These are phyloP conservation scores for Drosophila mojavensis DNA, from an alignment of 1,140 invertebrate species.

Conservation along the genomic window DNA sequence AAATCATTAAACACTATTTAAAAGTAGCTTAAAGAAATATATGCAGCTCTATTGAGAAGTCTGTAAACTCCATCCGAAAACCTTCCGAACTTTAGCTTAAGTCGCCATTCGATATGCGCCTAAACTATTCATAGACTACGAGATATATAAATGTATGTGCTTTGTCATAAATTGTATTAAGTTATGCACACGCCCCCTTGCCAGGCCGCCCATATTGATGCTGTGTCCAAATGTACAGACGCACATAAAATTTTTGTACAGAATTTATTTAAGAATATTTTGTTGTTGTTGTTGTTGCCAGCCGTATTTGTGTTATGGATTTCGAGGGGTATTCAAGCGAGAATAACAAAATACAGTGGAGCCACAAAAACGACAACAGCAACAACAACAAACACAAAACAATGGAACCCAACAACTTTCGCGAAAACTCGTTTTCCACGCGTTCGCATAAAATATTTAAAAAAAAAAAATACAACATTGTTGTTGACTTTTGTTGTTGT, in stretches of 20 bases:
- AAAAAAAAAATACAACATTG: slow-evolving; percentile 10
- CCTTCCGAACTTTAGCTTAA: no score
- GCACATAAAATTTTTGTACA: not conserved
- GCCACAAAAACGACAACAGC: slow-evolving; percentile 10
- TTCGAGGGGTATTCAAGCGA: slow-evolving; percentile 11
- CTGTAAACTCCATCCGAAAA: no score
- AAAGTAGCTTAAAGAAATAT: no score
- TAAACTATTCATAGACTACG: no score
- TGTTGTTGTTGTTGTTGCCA: slow-evolving; percentile 13
- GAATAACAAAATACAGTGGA: slow-evolving; percentile 29
- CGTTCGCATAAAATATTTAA: slow-evolving; percentile 67
- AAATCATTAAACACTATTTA: no score
- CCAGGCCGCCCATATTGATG: slow-evolving; percentile 5
- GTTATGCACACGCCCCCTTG: not conserved
- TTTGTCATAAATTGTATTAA: no score
- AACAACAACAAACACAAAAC: slow-evolving; percentile 48
- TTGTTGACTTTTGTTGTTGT: slow-evolving; percentile 31
- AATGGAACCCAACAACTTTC: slow-evolving; percentile 70
- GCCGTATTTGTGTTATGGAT: slow-evolving; percentile 23
- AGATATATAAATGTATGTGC: no score
- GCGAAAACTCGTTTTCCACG: slow-evolving; percentile 80
- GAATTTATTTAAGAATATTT: slow-evolving; percentile 12
- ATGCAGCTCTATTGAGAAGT: no score
- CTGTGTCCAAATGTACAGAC: not conserved
- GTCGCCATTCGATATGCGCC: no score